These are phyloP conservation scores for Lutraria rhynchaena DNA, from an alignment of 1,140 invertebrate genomes.

Conservation along the genomic window DNA sequence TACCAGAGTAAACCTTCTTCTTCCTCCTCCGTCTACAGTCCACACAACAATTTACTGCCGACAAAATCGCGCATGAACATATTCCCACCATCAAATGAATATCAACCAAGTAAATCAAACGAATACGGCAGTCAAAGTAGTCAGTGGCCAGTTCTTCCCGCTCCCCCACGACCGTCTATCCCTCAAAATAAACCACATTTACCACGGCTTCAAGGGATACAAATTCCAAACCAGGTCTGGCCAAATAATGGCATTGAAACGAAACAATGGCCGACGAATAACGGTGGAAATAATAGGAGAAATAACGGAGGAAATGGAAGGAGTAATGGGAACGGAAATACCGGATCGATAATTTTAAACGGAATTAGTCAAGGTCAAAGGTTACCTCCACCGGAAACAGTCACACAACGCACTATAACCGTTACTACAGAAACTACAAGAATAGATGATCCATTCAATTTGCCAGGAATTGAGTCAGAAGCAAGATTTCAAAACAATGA, in stretches of 20 bases:
- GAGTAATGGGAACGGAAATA: not conserved
- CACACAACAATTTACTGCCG: not conserved
- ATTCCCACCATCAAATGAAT: no score
- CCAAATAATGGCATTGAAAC: not conserved
- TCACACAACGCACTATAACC: not conserved
- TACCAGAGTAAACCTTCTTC: not conserved
- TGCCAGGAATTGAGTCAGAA: not conserved
- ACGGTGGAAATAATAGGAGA: not conserved
- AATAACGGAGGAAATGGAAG: not conserved
- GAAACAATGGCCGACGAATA: not conserved
- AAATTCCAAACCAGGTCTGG: not conserved
- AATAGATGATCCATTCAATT: not conserved
- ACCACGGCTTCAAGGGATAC: not conserved
- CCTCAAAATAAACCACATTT: no score
- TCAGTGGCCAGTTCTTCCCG: no score
- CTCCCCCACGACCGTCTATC: no score
- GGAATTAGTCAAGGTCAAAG: not conserved
- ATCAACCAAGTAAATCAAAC: no score
- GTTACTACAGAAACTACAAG: not conserved
- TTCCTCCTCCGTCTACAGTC: not conserved
- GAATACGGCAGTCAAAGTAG: no score
- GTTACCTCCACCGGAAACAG: conserved; percentile 20
- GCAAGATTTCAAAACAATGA: conserved; percentile 17
- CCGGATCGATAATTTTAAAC: not conserved
- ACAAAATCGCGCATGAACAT: no score